These are phyloP conservation scores for Sanderia malayensis DNA, from an alignment of 30 jellyfish, hydroid and myxozoan species.

Conservation along the genomic window DNA sequence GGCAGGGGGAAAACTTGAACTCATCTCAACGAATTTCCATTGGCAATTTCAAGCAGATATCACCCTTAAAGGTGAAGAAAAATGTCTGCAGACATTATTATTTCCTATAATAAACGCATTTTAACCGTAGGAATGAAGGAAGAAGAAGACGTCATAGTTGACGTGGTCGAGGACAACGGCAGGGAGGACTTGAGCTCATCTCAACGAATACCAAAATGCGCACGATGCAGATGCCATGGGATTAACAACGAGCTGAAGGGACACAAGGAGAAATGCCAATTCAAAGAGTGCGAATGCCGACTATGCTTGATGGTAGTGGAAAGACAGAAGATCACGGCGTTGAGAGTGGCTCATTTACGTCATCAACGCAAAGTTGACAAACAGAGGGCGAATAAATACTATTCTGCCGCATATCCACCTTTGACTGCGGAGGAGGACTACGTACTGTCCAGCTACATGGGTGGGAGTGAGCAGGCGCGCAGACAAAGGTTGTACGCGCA, in stretches of 20 bases:
- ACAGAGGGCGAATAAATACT: slow-evolving; percentile 58
- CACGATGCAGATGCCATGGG: slow-evolving; percentile 90
- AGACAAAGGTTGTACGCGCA: slow-evolving; percentile 16
- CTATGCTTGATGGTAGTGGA: slow-evolving; percentile 87
- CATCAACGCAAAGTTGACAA: slow-evolving; percentile 85
- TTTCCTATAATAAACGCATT: background rate
- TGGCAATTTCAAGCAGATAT: too few relatives aligned
- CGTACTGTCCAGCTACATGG: slow-evolving; percentile 56
- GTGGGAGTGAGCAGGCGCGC: slow-evolving; percentile 35
- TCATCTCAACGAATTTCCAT: too few relatives aligned
- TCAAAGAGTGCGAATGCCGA: slow-evolving; percentile 90
- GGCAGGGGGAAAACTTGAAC: too few relatives aligned
- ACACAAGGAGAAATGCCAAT: slow-evolving; percentile 90
- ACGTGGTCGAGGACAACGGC: slow-evolving; percentile 24
- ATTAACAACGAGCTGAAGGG: slow-evolving; percentile 85
- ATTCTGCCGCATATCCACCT: slow-evolving; percentile 40
- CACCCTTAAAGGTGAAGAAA: too few relatives aligned
- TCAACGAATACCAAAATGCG: slow-evolving; percentile 87
- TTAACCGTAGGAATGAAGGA: background rate
- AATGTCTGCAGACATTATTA: background rate
- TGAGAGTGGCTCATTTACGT: slow-evolving; percentile 93
- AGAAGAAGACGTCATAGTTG: slow-evolving; percentile 3
- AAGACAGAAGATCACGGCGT: slow-evolving; percentile 93
- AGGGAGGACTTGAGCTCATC: slow-evolving; percentile 26
- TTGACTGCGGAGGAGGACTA: slow-evolving; percentile 83